Percentiles rank a stretch among this genome's conserved stretches.
Evolutionary conservation across 2,797 vertebrate genomes (phyloP).

Genomic region (Sparus aurata): DNA sequence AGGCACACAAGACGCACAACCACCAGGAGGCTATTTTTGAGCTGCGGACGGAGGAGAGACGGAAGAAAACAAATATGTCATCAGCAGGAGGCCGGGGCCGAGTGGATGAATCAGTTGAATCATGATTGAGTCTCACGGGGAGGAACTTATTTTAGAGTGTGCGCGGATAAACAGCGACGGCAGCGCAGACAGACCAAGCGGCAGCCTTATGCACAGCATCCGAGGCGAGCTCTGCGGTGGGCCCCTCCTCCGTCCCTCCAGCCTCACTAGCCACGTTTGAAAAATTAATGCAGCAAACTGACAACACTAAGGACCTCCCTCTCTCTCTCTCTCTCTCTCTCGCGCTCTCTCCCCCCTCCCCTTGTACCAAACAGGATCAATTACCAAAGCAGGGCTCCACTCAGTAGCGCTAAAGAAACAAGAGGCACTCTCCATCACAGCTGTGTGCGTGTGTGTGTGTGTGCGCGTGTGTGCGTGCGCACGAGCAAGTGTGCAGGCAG

Average conservation of each 20-base stretch:
- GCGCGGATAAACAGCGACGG: conserved; percentile 9
- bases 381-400: conserved; percentile 83
- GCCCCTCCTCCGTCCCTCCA: conserved; percentile 77
- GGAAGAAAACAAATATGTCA: conserved; percentile 77
- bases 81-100: conserved; percentile 63
- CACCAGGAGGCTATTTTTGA: conserved; percentile 76
- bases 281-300: conserved; percentile 88
- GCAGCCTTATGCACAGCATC: conserved; percentile 48
- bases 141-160: conserved; percentile 55
- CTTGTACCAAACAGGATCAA: conserved; percentile 86
- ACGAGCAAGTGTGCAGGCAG: conserved; percentile 40
- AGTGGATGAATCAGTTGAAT: conserved; percentile 55
- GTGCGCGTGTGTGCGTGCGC: conserved; percentile 33
- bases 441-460: conserved; percentile 39
- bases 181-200: conserved; percentile 29
- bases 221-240: conserved; percentile 69
- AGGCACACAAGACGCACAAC: conserved; percentile 64
- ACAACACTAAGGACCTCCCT: conserved; percentile 82
- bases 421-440: conserved; percentile 78
- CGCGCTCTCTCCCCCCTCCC: conserved; percentile 45
- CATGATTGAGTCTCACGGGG: conserved; percentile 52
- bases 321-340: conserved; percentile 45
- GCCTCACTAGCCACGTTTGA: conserved; percentile 79
- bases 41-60: conserved; percentile 34
- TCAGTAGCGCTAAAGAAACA: conserved; percentile 79